Conservation (phyloP, 1,140 invertebrate genomes). For the Stegodyphus dumicola region DNA sequence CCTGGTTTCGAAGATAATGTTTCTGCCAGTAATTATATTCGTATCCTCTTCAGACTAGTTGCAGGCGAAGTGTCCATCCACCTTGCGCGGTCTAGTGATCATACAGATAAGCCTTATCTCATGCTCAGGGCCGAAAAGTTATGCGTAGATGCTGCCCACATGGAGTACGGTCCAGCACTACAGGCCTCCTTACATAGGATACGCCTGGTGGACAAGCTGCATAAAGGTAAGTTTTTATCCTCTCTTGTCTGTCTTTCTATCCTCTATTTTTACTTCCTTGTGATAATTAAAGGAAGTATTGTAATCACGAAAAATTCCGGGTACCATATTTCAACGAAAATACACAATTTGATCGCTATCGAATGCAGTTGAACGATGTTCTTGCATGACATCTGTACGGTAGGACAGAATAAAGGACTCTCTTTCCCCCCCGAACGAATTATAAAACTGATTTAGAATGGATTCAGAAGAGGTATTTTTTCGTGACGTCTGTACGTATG, state of each 20-base stretch:
- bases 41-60: conserved; percentile 77
- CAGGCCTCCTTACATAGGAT: conserved; percentile 79
- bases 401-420: too few species aligned
- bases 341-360: too few species aligned
- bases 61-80: conserved; percentile 76
- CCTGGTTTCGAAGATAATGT: conserved; percentile 87
- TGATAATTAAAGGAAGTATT: too few species aligned
- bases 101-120: conserved; percentile 79
- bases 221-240: conserved; percentile 71
- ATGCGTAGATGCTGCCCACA: conserved; percentile 79
- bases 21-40: conserved; percentile 81
- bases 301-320: too few species aligned
- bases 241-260: background rate
- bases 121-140: conserved; percentile 79
- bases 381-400: too few species aligned
- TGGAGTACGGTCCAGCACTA: conserved; percentile 82
- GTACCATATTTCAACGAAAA: too few species aligned
- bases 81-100: conserved; percentile 75
- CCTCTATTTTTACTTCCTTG: background rate
- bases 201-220: conserved; percentile 83
- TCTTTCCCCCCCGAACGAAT: too few species aligned
- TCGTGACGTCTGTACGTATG: too few species aligned
- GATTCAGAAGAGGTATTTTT: too few species aligned
- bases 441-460: too few species aligned
- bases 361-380: too few species aligned